Percentiles rank a stretch among this genome's conserved stretches.
phyloP scores from a whole-genome alignment of 1,140 invertebrate genomes.

The Manduca sexta region DNA sequence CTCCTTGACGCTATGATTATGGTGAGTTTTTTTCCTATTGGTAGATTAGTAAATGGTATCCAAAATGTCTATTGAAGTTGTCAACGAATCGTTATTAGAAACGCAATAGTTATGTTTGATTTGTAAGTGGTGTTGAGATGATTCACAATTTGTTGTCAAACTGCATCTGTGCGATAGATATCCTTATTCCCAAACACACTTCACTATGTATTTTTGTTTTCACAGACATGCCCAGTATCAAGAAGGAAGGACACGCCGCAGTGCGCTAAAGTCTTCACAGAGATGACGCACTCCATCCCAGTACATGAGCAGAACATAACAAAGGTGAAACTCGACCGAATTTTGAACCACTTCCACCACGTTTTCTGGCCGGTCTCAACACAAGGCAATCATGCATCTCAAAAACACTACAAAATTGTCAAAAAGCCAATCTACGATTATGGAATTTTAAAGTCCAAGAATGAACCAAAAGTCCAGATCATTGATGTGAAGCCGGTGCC shows the following conservation, averaged over 20 bases:
- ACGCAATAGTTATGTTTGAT: too few species aligned
- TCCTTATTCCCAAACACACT: too few species aligned
- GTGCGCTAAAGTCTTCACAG: conserved; percentile 34
- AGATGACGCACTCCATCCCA: conserved; percentile 24
- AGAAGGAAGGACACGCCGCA: conserved; percentile 26
- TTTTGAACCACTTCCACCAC: conserved; percentile 30
- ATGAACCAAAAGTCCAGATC: conserved; percentile 30
- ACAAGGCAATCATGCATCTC: not conserved
- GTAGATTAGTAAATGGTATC: too few species aligned
- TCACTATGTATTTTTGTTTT: conserved; percentile 7
- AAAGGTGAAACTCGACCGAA: conserved; percentile 18
- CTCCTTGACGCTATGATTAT: conserved; percentile 51
- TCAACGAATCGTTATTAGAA: too few species aligned
- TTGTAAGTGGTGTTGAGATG: too few species aligned
- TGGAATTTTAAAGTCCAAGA: conserved; percentile 29
- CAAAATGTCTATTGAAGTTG: too few species aligned
- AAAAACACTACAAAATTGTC: conserved; percentile 6
- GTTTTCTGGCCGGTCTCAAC: conserved; percentile 19
- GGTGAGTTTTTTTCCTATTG: conserved; percentile 33
- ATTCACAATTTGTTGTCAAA: too few species aligned
- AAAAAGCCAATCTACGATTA: conserved; percentile 34
- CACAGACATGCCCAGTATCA: conserved; percentile 47
- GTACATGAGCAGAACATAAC: conserved; percentile 18
- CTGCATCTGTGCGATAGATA: too few species aligned
- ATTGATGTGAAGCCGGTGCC: conserved; percentile 30